phyloP scores from a whole-genome alignment of 2,113 vertebrate species.

The Erpornis zantholeuca region DNA sequence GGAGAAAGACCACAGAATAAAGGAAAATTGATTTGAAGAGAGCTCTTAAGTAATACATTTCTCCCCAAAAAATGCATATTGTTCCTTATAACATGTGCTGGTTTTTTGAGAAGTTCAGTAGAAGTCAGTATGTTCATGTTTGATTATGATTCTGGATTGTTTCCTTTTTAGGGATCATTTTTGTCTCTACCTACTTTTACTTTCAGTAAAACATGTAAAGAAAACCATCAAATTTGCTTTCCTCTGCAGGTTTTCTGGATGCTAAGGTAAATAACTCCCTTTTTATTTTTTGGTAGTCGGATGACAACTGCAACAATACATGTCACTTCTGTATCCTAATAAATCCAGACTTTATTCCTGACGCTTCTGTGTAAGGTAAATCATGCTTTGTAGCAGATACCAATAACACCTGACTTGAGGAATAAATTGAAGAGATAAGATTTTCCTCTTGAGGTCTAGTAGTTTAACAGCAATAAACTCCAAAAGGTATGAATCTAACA shows the following conservation, averaged over 20 bases:
- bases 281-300: background rate
- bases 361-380: background rate
- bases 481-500: background rate
- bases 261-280: background rate
- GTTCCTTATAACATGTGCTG: background rate
- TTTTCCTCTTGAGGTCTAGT: background rate
- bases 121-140: background rate
- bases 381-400: background rate
- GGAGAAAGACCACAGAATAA: background rate
- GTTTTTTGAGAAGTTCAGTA: background rate
- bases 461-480: background rate
- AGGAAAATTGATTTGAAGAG: background rate
- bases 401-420: background rate
- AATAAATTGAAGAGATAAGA: background rate
- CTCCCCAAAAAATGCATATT: background rate
- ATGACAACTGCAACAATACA: background rate
- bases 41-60: background rate
- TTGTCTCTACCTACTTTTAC: background rate
- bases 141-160: background rate
- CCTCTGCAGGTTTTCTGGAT: background rate
- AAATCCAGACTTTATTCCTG: background rate
- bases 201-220: background rate
- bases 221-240: background rate
- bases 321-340: background rate
- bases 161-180: background rate